Percentiles rank a stretch among this genome's conserved stretches.
Conservation (phyloP, 2,797 vertebrate genomes). For the Phrynocephalus vlangalii region DNA sequence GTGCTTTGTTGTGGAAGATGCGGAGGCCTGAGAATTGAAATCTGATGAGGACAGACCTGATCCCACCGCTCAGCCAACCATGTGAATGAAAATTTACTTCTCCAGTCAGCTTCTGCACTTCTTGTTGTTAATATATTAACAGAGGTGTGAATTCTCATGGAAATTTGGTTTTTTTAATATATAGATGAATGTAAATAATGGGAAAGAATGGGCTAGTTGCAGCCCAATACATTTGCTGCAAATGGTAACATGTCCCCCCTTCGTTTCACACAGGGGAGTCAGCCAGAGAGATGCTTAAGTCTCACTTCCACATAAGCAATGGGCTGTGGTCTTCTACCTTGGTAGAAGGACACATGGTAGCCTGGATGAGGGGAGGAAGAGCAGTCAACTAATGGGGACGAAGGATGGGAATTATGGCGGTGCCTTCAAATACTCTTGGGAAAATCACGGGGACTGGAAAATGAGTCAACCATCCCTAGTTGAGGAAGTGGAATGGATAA, state of each 20-base stretch:
- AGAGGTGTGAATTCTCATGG: too few species aligned
- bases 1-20: too few species aligned
- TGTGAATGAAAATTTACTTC: not conserved
- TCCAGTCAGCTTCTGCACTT: not conserved
- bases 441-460: not conserved
- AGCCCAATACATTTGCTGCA: too few species aligned
- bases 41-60: not conserved
- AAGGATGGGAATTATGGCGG: not conserved
- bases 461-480: too few species aligned
- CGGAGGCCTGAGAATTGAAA: not conserved
- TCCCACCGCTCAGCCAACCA: not conserved
- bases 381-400: too few species aligned
- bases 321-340: too few species aligned
- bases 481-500: not conserved
- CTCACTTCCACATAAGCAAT: too few species aligned
- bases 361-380: too few species aligned
- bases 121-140: not conserved
- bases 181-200: not conserved
- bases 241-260: too few species aligned
- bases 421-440: not conserved
- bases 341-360: too few species aligned
- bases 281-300: too few species aligned
- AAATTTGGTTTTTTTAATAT: not conserved
- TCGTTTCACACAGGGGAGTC: too few species aligned
- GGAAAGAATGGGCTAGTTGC: not conserved